Percentiles rank a stretch among this genome's conserved stretches.
phyloP scores from a whole-genome alignment of 2,113 vertebrate species.

The Rattus norvegicus region GRCr8 NC_086039.1:125680501-125681000 shows the following conservation, averaged over 20 bases:
- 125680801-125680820: background rate
- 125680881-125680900: conserved; percentile 38
- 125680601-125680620: background rate
- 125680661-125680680: conserved; percentile 38
- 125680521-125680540: background rate
- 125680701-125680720: background rate
- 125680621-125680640: background rate
- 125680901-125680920: background rate
- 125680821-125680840: background rate
- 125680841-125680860: background rate
- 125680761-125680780: conserved; percentile 27
- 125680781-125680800: conserved; percentile 37
- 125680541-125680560: background rate
- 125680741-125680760: background rate
- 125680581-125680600: background rate
- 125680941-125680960: background rate
- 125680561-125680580: background rate
- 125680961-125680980: conserved; percentile 23
- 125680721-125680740: conserved; percentile 9
- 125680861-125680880: background rate
- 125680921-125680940: background rate
- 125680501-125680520: background rate
- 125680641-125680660: background rate
- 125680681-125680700: background rate
- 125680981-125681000: background rate